Percentiles rank a stretch among this genome's conserved stretches.
Evolutionary conservation across 2,888 invertebrate genomes (phyloP).

Genomic region (Tetramorium bicarinatum): DNA sequence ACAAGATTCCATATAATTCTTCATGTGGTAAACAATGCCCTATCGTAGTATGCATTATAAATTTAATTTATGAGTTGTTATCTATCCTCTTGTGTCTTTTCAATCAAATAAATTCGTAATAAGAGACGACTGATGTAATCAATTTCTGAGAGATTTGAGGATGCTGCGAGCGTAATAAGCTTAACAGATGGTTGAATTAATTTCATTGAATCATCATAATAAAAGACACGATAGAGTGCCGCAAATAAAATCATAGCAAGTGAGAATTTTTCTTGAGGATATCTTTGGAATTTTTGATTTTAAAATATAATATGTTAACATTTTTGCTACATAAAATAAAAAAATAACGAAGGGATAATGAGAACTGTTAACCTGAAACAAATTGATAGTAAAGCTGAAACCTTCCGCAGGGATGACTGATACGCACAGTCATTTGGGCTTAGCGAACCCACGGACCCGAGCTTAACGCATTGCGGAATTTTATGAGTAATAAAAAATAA

Average conservation of each 20-base stretch:
- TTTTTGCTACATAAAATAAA: neutral
- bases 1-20: conserved; percentile 23
- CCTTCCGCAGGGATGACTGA: neutral
- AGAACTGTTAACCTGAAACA: neutral
- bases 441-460: neutral
- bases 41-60: conserved; percentile 22
- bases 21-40: neutral
- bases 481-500: conserved; percentile 1
- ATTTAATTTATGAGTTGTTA: conserved; percentile 58
- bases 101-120: conserved; percentile 26
- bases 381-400: neutral
- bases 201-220: neutral
- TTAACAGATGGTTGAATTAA: conserved; percentile 44
- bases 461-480: neutral
- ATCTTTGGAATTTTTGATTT: neutral
- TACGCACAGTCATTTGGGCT: neutral
- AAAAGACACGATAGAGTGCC: neutral
- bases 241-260: neutral
- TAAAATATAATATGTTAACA: neutral
- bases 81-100: neutral
- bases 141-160: conserved; percentile 25
- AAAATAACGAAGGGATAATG: neutral
- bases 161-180: conserved; percentile 1
- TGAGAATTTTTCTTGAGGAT: neutral
- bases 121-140: conserved; percentile 34